phyloP scores from a whole-genome alignment of 2,797 vertebrate species.

The Masticophis lateralis region DNA sequence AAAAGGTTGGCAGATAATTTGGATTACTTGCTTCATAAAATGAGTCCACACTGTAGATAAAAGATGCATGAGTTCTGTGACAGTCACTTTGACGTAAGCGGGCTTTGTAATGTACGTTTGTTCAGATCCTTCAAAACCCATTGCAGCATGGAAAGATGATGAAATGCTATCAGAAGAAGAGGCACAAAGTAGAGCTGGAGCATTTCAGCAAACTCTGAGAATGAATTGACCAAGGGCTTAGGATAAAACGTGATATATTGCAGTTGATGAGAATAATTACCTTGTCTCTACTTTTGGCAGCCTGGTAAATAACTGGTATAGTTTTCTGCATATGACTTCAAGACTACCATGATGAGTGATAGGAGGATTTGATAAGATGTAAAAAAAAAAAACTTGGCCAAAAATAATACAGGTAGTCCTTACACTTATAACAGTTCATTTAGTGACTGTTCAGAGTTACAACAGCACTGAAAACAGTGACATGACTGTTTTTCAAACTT shows the following conservation, averaged over 20 bases:
- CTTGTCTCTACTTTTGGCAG: constrained; percentile 19
- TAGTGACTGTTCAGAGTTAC: too few species aligned
- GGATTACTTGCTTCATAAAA: background rate
- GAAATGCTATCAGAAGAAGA: background rate
- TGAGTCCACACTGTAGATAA: background rate
- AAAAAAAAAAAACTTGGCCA: background rate
- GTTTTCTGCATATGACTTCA: background rate
- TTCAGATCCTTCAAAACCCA: background rate
- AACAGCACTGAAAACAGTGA: too few species aligned
- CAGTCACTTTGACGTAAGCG: background rate
- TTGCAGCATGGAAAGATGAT: background rate
- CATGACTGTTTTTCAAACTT: too few species aligned
- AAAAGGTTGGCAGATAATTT: background rate
- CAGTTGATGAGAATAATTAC: constrained; percentile 25
- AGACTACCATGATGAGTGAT: background rate
- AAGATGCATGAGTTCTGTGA: background rate
- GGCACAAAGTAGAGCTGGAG: background rate
- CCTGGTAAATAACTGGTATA: constrained; percentile 20
- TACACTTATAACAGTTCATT: too few species aligned
- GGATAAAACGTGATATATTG: background rate
- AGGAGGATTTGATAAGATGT: constrained; percentile 36
- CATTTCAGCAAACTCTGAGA: background rate
- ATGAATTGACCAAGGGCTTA: background rate
- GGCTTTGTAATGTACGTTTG: background rate
- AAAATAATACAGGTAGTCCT: background rate